Conservation (phyloP, 2,888 invertebrate genomes). For the Clistopyga incitator region DNA sequence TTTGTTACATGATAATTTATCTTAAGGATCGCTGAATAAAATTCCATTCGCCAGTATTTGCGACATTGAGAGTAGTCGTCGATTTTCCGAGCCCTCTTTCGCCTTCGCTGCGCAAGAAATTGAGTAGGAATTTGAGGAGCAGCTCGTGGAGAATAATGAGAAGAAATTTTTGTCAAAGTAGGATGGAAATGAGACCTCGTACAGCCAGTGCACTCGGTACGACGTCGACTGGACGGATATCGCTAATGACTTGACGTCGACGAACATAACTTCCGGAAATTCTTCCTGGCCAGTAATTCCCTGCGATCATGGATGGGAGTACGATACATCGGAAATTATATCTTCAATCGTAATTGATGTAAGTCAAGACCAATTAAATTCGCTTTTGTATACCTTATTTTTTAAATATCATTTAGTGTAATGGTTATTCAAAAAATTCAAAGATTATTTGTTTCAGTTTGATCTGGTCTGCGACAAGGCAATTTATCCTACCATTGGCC, state of each 20-base stretch:
- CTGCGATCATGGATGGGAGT: slow-evolving; percentile 93
- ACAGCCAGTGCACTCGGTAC: slow-evolving; percentile 90
- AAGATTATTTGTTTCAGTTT: slow-evolving; percentile 87
- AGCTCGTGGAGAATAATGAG: slow-evolving; percentile 30
- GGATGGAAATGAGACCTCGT: slow-evolving; percentile 84
- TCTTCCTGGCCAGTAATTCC: slow-evolving; percentile 88
- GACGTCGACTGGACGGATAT: slow-evolving; percentile 87
- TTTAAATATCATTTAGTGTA: too few species aligned
- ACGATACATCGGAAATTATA: slow-evolving; percentile 88
- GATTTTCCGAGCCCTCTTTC: not conserved
- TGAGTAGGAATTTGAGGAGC: not conserved
- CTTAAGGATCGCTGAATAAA: not conserved
- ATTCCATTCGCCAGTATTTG: slow-evolving; percentile 45
- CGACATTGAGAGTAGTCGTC: slow-evolving; percentile 67
- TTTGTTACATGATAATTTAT: not conserved
- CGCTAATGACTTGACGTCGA: slow-evolving; percentile 69
- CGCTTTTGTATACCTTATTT: too few species aligned
- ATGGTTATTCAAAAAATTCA: not conserved
- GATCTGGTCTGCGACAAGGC: slow-evolving; percentile 94
- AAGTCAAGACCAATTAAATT: slow-evolving; percentile 61
- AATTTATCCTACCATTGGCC: slow-evolving; percentile 94
- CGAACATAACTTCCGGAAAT: slow-evolving; percentile 82
- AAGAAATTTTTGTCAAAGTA: slow-evolving; percentile 71
- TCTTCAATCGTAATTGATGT: slow-evolving; percentile 94
- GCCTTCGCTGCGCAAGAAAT: slow-evolving; percentile 1